phyloP scores from a whole-genome alignment of 2,888 invertebrate species.

The Colostygia pectinataria region DNA sequence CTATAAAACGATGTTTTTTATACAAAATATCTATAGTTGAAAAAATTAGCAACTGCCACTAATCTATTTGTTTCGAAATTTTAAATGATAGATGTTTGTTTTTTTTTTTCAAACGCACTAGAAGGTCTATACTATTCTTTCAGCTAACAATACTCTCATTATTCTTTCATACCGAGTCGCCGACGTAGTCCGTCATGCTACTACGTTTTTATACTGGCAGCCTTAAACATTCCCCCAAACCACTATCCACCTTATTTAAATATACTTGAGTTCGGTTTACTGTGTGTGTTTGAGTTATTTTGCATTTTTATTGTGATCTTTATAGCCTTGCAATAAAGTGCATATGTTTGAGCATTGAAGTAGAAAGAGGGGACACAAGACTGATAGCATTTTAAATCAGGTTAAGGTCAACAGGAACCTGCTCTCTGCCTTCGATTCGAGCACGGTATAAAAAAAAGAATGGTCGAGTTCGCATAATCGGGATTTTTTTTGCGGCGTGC shows the following conservation, averaged over 20 bases:
- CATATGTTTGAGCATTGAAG: slow-evolving; percentile 29
- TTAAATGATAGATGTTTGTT: too few species aligned
- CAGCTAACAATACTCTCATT: slow-evolving; percentile 75
- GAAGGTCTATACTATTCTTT: slow-evolving; percentile 49
- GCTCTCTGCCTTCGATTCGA: slow-evolving; percentile 16
- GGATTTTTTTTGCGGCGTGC: slow-evolving; percentile 15
- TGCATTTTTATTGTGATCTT: slow-evolving; percentile 43
- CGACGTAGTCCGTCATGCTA: slow-evolving; percentile 68
- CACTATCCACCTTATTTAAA: slow-evolving; percentile 22
- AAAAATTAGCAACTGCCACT: too few species aligned
- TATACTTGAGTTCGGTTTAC: slow-evolving; percentile 5
- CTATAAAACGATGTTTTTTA: too few species aligned
- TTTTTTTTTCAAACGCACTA: background rate
- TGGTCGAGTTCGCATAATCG: slow-evolving; percentile 10
- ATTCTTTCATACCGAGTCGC: slow-evolving; percentile 72
- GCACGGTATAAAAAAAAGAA: background rate
- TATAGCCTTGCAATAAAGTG: slow-evolving; percentile 33
- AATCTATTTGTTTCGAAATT: too few species aligned
- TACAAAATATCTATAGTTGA: too few species aligned
- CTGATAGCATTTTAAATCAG: slow-evolving; percentile 80
- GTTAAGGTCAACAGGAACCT: slow-evolving; percentile 71
- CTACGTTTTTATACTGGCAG: slow-evolving; percentile 61
- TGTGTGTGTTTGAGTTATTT: slow-evolving; percentile 16
- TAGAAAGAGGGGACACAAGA: slow-evolving; percentile 37
- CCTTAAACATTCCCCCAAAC: slow-evolving; percentile 26